Base-by-base conservation (phyloP, 2,888 invertebrate genomes). In the Heliconius ethilla region DNA sequence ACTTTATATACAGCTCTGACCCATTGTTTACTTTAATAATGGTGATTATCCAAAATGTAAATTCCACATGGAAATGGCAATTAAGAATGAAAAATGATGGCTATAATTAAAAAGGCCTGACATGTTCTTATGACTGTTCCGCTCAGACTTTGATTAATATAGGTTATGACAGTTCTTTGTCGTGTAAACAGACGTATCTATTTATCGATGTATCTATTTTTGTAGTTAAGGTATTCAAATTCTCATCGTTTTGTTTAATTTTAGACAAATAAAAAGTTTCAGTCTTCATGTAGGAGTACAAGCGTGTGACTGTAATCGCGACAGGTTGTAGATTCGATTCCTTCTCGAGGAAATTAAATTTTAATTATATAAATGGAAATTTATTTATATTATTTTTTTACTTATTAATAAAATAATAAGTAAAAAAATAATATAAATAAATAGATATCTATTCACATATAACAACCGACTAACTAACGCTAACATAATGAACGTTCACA, bases 1-100 rank as follows among this genome's bases (percentile, higher is more conserved):
- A 65, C 37, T 75, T 80, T 78, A 83, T 80, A 83, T 83, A 82
- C 83, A 85, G 84, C 84, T 84, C 83, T 67, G 79, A 84, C 83
- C 78, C 83, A 86, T 86, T 87, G 87, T 89, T 87, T 87, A 86
- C 84, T 84, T 83, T 86, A 87, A 88, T 90, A 91, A 92, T 87
- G 88, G 87, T 93, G 91, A 93, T 93, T 92, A 92, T 90, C 87
- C 88, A 88, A 89, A 92, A 91, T 87, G 88, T 85, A 84, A 85
- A 84, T 86, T 84, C 82, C 83, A 83, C 84, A 89, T 88, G 88
- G 87, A 90, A 91, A 91, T 88, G 89, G 89, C 92, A 91, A 93
- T 94, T 93, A 92, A 87, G 91, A 88, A 91, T 94, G 94, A 94
- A 94, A 93, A 94, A 94, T 94, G 93, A 93, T 92, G 88, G 92